Evolutionary conservation across 2,888 invertebrate genomes (phyloP).

Genomic region (Rotaria magnacalcarata): DNA sequence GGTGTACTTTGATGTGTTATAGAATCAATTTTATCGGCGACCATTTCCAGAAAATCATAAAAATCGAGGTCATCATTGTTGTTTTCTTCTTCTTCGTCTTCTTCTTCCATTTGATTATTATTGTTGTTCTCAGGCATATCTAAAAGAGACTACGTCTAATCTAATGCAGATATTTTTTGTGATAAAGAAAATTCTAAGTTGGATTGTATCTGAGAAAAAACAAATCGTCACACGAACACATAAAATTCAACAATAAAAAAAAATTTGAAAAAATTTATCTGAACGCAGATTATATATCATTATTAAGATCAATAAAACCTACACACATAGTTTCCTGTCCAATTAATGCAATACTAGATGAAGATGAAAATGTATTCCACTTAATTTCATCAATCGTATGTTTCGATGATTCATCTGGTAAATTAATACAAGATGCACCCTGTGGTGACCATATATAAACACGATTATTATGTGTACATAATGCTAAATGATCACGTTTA

Average conservation of each 20-base stretch:
- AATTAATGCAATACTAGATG: constrained; percentile 5
- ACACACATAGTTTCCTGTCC: constrained; percentile 32
- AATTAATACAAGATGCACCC: constrained; percentile 48
- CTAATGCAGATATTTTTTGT: neutral
- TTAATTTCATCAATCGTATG: constrained; percentile 13
- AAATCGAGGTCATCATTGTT: neutral
- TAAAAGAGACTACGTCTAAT: neutral
- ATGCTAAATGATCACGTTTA: constrained; percentile 54
- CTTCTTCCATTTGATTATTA: no score
- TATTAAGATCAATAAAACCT: neutral
- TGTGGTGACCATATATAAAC: constrained; percentile 61
- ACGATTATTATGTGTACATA: constrained; percentile 58
- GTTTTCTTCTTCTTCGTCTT: neutral
- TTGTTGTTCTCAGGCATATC: neutral
- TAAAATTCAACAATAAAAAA: neutral
- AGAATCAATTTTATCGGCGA: neutral
- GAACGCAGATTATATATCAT: neutral
- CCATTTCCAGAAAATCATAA: neutral
- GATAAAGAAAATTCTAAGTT: neutral
- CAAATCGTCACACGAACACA: neutral
- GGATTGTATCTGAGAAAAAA: neutral
- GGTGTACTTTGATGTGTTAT: neutral
- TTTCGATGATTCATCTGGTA: constrained; percentile 28
- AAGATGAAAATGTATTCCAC: neutral
- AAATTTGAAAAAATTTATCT: neutral